These are phyloP conservation scores for Arnoldichthys spilopterus DNA, from an alignment of 2,797 vertebrate species.

Conservation along the genomic window DNA sequence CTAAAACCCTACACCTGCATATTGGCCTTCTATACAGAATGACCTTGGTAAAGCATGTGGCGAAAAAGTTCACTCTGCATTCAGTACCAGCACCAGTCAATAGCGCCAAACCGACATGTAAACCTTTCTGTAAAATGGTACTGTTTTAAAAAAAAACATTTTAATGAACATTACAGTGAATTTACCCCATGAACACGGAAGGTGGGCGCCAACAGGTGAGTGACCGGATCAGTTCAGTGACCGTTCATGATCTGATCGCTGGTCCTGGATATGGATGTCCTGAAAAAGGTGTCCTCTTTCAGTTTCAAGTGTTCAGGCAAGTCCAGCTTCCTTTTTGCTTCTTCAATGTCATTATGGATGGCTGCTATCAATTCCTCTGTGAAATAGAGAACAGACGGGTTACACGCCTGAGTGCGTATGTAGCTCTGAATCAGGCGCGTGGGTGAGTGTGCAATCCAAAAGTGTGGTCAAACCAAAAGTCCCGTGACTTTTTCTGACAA, in stretches of 20 bases:
- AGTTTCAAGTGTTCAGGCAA: conserved; percentile 88
- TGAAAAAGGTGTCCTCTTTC: conserved; percentile 90
- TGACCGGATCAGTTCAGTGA: conserved; percentile 73
- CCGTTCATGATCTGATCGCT: conserved; percentile 82
- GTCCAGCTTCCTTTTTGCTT: conserved; percentile 87
- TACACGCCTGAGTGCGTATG: too few relatives aligned
- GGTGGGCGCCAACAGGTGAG: conserved; percentile 5
- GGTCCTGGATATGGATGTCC: conserved; percentile 58
- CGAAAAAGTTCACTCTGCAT: neutral
- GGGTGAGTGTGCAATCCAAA: too few relatives aligned
- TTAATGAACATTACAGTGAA: conserved; percentile 27
- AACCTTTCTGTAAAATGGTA: conserved; percentile 20
- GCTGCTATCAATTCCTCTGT: conserved; percentile 90
- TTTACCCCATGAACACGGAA: conserved; percentile 5
- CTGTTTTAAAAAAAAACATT: conserved; percentile 27
- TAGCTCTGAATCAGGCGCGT: too few relatives aligned
- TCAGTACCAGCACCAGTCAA: conserved; percentile 30
- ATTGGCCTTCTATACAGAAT: neutral
- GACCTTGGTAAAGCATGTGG: neutral
- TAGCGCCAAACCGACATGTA: neutral
- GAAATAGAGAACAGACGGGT: neutral
- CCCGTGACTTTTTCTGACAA: too few relatives aligned
- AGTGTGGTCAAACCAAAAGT: too few relatives aligned
- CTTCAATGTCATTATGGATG: conserved; percentile 90
- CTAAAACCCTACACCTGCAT: neutral